Conservation (phyloP, 2,113 vertebrate genomes). For the Saccopteryx leptura region DNA sequence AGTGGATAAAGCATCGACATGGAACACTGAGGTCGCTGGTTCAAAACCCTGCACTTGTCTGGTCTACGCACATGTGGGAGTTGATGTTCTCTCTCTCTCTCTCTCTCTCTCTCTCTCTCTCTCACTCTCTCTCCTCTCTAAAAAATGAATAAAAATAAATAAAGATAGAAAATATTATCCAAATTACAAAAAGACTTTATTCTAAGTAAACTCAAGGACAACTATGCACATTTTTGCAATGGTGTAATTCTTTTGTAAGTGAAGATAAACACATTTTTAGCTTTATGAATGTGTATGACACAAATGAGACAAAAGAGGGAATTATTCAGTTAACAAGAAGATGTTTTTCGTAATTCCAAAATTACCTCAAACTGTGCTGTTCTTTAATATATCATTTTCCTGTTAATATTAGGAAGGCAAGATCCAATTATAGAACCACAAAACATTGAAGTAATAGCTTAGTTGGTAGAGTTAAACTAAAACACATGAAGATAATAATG, state of each 20-base stretch:
- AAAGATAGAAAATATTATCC: neutral
- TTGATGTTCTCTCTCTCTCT: too few relatives aligned
- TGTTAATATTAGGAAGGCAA: neutral
- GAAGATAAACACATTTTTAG: neutral
- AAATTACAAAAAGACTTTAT: neutral
- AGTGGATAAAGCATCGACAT: too few relatives aligned
- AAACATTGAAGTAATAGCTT: neutral
- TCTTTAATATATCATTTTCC: slow-evolving; percentile 41
- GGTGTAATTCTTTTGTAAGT: neutral
- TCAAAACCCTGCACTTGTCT: too few relatives aligned
- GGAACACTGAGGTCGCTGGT: too few relatives aligned
- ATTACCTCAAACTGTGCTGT: neutral
- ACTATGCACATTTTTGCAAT: neutral
- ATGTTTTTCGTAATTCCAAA: neutral
- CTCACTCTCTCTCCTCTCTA: too few relatives aligned
- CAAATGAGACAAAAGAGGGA: neutral
- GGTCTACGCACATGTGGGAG: too few relatives aligned
- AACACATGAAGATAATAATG: neutral
- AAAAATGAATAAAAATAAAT: too few relatives aligned
- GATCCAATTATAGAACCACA: neutral
- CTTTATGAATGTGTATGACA: neutral
- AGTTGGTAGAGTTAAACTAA: neutral
- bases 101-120: too few relatives aligned
- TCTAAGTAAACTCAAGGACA: neutral
- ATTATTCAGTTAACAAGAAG: slow-evolving; percentile 16